phyloP scores from a whole-genome alignment of 2,797 vertebrate species.

The Rhincodon typus region DNA sequence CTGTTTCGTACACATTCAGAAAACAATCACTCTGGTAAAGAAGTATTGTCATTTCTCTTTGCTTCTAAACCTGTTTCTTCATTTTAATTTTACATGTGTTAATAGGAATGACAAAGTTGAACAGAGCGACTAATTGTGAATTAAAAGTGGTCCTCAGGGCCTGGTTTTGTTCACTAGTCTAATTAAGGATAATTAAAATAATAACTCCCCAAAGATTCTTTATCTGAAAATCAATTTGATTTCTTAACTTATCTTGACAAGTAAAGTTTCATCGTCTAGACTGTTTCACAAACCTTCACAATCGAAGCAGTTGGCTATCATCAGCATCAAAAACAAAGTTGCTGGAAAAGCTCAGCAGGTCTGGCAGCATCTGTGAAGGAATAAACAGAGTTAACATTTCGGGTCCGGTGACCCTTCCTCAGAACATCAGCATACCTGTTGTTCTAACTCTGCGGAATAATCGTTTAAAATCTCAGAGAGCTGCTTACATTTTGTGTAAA shows the following conservation, averaged over 20 bases:
- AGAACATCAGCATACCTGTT: not conserved
- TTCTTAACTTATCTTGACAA: not conserved
- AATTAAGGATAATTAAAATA: conserved; percentile 16
- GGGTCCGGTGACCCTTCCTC: too few relatives aligned
- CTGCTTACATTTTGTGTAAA: not conserved
- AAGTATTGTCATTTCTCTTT: not conserved
- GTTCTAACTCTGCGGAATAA: not conserved
- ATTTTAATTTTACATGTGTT: not conserved
- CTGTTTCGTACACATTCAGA: not conserved
- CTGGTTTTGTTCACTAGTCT: not conserved
- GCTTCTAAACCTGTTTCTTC: not conserved
- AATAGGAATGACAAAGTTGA: not conserved
- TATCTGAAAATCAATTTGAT: conserved; percentile 19
- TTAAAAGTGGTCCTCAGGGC: not conserved
- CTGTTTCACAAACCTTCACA: not conserved
- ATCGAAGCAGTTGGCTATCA: not conserved
- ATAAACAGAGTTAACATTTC: too few relatives aligned
- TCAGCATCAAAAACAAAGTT: not conserved
- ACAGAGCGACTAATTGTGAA: conserved; percentile 6
- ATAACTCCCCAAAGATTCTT: conserved; percentile 7
- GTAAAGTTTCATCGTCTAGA: not conserved
- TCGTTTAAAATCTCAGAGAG: not conserved
- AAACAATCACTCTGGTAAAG: not conserved
- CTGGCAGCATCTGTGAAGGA: too few relatives aligned
- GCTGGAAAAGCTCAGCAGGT: too few relatives aligned